Percentiles rank a stretch among this genome's conserved stretches.
These are phyloP conservation scores for Craterocephalus amniculus DNA, from an alignment of 2,797 vertebrate species.

Conservation along the genomic window DNA sequence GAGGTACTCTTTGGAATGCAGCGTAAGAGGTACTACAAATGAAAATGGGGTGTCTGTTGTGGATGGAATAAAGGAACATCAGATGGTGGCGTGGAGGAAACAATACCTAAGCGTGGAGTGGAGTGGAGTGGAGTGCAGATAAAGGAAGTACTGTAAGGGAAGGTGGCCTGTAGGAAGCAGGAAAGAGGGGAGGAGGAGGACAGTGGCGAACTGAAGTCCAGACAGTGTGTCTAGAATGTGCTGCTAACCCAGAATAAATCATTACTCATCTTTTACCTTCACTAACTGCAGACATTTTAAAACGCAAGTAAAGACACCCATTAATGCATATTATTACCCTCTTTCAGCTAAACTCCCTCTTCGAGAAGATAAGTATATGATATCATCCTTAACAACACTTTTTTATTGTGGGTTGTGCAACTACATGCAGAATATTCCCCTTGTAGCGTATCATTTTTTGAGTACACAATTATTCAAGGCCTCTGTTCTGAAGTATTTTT, in stretches of 20 bases:
- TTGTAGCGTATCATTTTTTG: slow-evolving; percentile 57
- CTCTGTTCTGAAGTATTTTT: slow-evolving; percentile 55
- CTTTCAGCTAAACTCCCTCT: slow-evolving; percentile 49
- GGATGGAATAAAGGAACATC: slow-evolving; percentile 35
- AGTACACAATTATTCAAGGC: slow-evolving; percentile 54
- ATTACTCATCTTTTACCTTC: slow-evolving; percentile 40
- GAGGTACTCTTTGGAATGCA: slow-evolving; percentile 63
- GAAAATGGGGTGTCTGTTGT: slow-evolving; percentile 35
- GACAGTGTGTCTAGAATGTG: slow-evolving; percentile 37
- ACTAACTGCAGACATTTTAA: slow-evolving; percentile 53
- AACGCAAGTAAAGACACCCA: slow-evolving; percentile 50
- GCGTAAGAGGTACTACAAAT: slow-evolving; percentile 35
- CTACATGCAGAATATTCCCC: slow-evolving; percentile 18
- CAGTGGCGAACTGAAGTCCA: slow-evolving; percentile 28
- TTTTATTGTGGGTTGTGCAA: slow-evolving; percentile 54
- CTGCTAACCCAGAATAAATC: slow-evolving; percentile 59
- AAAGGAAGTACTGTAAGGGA: slow-evolving; percentile 5
- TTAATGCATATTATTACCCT: slow-evolving; percentile 61
- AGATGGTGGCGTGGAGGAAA: slow-evolving; percentile 25
- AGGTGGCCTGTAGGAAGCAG: not conserved
- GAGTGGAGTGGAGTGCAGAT: not conserved
- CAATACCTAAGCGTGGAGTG: not conserved
- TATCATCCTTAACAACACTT: slow-evolving; percentile 40
- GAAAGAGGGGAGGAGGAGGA: slow-evolving; percentile 1
- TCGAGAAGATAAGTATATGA: slow-evolving; percentile 21